Evolutionary conservation across 2,113 vertebrate species (phyloP), one percentile per base, ranked within the genome.

Genomic region (Furnarius figulus): DNA sequence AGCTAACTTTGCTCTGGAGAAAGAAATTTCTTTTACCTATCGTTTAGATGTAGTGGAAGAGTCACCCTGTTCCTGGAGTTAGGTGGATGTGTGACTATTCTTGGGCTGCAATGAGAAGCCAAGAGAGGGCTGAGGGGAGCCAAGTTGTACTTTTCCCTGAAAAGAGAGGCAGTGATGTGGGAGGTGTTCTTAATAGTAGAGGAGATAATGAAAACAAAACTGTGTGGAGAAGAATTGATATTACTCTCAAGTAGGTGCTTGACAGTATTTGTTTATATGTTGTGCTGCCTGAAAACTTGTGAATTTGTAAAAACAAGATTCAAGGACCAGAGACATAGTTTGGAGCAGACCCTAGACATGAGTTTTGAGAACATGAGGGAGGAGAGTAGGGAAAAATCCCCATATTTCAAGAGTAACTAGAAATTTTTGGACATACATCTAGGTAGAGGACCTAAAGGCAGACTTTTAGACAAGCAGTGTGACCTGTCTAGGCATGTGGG

Each of bases 31-130:
- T 87, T 95, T 72, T 66, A 71, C 6, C 20, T 73, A 5, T 13
- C 49, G 25, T 46, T 97, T 92, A 94, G 94, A 89, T 94, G 96
- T 91, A 96, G 62, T 97, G 96, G 96, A 97, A 98, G 96, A 92
- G 95, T 92, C 91, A 96, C 95, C 88, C 97, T 97, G 97, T 96
- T 97, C 22, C 68, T 77, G 33, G 37, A 76, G 42, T 61, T 55
- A 44, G 33, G 22, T 42, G 63, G 27, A 46, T 49, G 12, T 40
- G 27, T 61, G 33, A 35, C 65, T 75, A n/a, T 74, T 84, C 46
- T 81, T 62, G 50, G n/a, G 9, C n/a, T 91, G 27, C 35, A 65
- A 7, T 25, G n/a, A 66, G 20, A 25, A 71, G 28, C 66, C 1
- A 6, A 73, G 30, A 86, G 39, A 68, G 31, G 27, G 23, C 16